Conservation (phyloP, 2,797 vertebrate genomes). For the Acrossocheilus fasciatus region DNA sequence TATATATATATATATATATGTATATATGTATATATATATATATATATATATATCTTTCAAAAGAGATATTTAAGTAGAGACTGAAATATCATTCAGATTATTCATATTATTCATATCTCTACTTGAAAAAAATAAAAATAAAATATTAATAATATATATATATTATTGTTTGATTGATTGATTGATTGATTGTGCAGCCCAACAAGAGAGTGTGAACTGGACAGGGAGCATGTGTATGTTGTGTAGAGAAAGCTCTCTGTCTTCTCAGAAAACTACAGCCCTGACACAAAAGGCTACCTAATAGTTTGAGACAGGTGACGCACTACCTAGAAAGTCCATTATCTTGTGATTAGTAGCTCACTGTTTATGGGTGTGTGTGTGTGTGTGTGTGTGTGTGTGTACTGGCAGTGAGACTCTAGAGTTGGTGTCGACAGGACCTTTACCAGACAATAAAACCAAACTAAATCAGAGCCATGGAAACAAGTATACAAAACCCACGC, state of each 20-base stretch:
- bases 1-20: too few species aligned
- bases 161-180: too few species aligned
- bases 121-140: too few species aligned
- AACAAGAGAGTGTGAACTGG: conserved; percentile 4
- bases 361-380: conserved; percentile 1
- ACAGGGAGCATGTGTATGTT: conserved; percentile 55
- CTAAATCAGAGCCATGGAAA: conserved; percentile 41
- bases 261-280: conserved; percentile 29
- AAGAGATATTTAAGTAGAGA: too few species aligned
- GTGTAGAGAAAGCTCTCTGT: conserved; percentile 11
- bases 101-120: too few species aligned
- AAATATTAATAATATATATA: too few species aligned
- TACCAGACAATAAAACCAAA: conserved; percentile 14
- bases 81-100: too few species aligned
- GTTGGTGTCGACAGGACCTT: conserved; percentile 12
- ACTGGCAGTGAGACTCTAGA: conserved; percentile 1
- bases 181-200: not conserved
- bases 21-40: too few species aligned
- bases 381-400: conserved; percentile 21
- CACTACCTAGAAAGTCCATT: conserved; percentile 67
- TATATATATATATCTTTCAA: too few species aligned
- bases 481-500: conserved; percentile 36
- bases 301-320: conserved; percentile 67
- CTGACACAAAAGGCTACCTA: conserved; percentile 47
- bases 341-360: conserved; percentile 66